Evolutionary conservation across 2,888 invertebrate species (phyloP), one percentile per base, ranked within the genome.

Genomic region (Argyresthia goedartella): DNA sequence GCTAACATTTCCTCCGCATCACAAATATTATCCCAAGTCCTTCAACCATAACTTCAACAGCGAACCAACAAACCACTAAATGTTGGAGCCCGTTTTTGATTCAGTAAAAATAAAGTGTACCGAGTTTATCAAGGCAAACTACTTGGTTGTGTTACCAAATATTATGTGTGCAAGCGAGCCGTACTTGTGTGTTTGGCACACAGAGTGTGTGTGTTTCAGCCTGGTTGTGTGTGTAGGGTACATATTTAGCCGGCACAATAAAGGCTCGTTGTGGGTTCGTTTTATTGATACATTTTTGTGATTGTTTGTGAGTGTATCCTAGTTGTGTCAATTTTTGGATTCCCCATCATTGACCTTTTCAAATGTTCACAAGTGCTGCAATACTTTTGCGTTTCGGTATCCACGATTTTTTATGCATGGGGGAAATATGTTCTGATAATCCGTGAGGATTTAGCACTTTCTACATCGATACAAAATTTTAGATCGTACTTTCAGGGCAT

Each of bases 61-160:
- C 10, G 6, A 25, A 25, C 6, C 25, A 25, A 25, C 25, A 6
- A 25, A 25, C 6, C 25, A 7, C 8, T 13, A 36, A 35, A 36
- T 10, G 36, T 49, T 25, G 11, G 49, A 36, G 33, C 13, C 33
- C 11, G 33, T 34, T 13, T 16, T 47, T 25, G 34, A 46, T 46
- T 46, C n/a, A 11, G 33, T 11, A 25, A 33, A n/a, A 25, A 25
- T 69, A 65, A 60, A 66, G 68, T 76, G 69, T 76, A 66, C 73
- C 73, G 74, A 79, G 76, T 75, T 74, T 76, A 77, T 78, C 74
- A 81, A 78, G 71, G 75, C 72, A 81, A 80, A 81, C 76, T 72
- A 69, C 74, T 79, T 71, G 68, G 78, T 75, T 80, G 71, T 70
- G 75, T 81, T 77, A 73, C 82, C 79, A 84, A 84, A 85, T 84